Evolutionary conservation across 2,797 vertebrate species (phyloP).

Genomic region (Hippoglossus hippoglossus): DNA sequence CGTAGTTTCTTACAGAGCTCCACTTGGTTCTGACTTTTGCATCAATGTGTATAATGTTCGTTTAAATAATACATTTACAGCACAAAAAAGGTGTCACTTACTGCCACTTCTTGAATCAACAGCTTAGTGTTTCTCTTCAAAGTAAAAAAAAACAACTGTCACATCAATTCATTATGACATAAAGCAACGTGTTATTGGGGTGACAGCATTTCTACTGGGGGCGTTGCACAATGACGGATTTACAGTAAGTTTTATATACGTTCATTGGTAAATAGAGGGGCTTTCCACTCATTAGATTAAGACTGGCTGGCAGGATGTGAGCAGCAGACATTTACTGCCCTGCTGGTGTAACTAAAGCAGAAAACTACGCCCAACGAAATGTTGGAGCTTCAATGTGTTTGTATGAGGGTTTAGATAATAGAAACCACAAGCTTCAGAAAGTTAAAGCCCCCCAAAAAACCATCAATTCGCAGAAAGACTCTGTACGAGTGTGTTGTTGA

Average conservation of each 20-base stretch:
- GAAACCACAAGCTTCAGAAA: not conserved
- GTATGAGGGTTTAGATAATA: not conserved
- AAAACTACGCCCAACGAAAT: not conserved
- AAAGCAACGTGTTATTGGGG: not conserved
- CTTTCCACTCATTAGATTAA: not conserved
- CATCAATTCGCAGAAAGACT: not conserved
- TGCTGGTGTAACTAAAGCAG: slow-evolving; percentile 4
- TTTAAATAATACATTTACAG: not conserved
- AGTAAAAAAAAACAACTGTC: slow-evolving; percentile 14
- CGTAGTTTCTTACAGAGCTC: not conserved
- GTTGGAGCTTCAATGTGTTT: not conserved
- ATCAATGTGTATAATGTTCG: not conserved
- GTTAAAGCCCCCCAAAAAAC: not conserved
- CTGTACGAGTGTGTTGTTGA: not conserved
- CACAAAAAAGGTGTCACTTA: not conserved
- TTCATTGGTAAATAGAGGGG: slow-evolving; percentile 1
- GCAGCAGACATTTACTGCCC: slow-evolving; percentile 3
- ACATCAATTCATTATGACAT: slow-evolving; percentile 4
- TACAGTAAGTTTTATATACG: not conserved
- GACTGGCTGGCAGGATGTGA: not conserved
- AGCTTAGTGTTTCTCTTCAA: not conserved
- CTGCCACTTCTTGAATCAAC: not conserved
- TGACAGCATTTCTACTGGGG: not conserved
- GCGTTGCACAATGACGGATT: not conserved
- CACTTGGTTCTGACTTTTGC: not conserved